Percentiles rank a stretch among this genome's conserved stretches.
phyloP scores from a whole-genome alignment of 1,140 invertebrate species.

The Ctenoplectra terminalis region DNA sequence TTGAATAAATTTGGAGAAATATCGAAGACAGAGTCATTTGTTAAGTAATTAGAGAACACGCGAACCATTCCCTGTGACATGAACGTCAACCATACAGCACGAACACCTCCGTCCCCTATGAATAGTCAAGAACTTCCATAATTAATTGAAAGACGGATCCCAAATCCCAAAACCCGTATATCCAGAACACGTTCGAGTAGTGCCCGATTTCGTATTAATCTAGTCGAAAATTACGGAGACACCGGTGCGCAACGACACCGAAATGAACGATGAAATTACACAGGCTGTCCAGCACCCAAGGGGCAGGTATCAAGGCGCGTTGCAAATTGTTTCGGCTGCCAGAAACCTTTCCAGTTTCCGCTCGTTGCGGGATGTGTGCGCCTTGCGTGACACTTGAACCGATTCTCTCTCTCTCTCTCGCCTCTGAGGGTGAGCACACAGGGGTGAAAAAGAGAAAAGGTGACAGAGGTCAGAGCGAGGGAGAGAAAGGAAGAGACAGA shows the following conservation, averaged over 20 bases:
- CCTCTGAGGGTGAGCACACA: conserved; percentile 51
- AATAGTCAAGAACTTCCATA: neutral
- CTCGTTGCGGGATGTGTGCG: conserved; percentile 72
- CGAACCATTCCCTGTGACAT: neutral
- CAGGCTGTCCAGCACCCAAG: conserved; percentile 23
- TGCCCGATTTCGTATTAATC: conserved; percentile 15
- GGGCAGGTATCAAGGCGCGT: conserved; percentile 53
- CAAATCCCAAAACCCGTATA: neutral
- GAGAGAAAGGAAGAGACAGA: conserved; percentile 33
- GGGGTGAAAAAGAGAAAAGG: conserved; percentile 51
- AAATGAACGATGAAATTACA: conserved; percentile 39
- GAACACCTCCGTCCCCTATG: neutral
- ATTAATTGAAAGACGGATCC: neutral
- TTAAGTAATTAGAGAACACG: too few relatives aligned
- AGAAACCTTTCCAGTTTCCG: conserved; percentile 74
- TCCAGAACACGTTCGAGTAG: neutral
- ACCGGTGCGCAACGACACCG: neutral
- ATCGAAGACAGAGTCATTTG: too few relatives aligned
- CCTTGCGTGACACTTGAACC: conserved; percentile 79
- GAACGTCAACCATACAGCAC: neutral
- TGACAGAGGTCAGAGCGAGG: conserved; percentile 47
- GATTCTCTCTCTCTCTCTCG: conserved; percentile 62
- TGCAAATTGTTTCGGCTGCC: conserved; percentile 58
- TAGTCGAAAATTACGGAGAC: neutral
- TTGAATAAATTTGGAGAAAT: too few relatives aligned